Percentiles rank a stretch among this genome's conserved stretches.
These are phyloP conservation scores for Takifugu bimaculatus DNA, from an alignment of 2,113 vertebrate genomes.

Conservation along the genomic window DNA sequence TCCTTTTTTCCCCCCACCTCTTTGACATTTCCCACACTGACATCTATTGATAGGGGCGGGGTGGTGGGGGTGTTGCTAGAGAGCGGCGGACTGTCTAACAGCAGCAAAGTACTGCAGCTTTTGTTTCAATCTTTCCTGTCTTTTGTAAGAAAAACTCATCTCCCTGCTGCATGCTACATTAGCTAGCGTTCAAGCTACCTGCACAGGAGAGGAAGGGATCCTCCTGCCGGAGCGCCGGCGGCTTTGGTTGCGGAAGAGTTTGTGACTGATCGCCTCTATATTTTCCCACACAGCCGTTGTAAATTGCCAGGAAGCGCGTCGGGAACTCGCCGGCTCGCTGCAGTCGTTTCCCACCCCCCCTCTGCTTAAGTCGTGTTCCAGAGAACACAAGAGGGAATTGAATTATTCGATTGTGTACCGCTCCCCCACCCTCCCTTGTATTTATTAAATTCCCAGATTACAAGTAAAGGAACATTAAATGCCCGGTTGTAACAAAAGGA, in stretches of 20 bases:
- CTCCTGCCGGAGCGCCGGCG: constrained; percentile 34
- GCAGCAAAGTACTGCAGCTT: constrained; percentile 69
- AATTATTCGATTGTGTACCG: constrained; percentile 59
- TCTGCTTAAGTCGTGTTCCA: constrained; percentile 48
- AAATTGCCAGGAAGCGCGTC: constrained; percentile 43
- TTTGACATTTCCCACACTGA: constrained; percentile 69
- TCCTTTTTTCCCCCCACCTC: constrained; percentile 30
- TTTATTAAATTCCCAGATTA: constrained; percentile 69
- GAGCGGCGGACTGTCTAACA: constrained; percentile 66
- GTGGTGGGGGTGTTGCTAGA: constrained; percentile 34
- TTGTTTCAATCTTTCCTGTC: constrained; percentile 72
- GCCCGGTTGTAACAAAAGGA: constrained; percentile 52
- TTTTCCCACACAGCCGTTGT: constrained; percentile 48
- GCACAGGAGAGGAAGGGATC: constrained; percentile 42
- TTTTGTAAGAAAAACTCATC: constrained; percentile 76
- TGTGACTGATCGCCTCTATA: constrained; percentile 45
- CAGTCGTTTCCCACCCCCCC: constrained; percentile 39
- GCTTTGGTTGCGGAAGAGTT: constrained; percentile 44
- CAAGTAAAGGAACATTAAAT: constrained; percentile 69
- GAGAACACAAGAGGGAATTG: constrained; percentile 49
- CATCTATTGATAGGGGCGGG: constrained; percentile 68
- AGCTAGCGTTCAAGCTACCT: constrained; percentile 63
- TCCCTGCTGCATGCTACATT: constrained; percentile 72
- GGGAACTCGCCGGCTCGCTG: constrained; percentile 38
- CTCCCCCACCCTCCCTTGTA: constrained; percentile 40